Evolutionary conservation across 2,888 invertebrate species (phyloP).

Genomic region (Andrena bucephala): DNA sequence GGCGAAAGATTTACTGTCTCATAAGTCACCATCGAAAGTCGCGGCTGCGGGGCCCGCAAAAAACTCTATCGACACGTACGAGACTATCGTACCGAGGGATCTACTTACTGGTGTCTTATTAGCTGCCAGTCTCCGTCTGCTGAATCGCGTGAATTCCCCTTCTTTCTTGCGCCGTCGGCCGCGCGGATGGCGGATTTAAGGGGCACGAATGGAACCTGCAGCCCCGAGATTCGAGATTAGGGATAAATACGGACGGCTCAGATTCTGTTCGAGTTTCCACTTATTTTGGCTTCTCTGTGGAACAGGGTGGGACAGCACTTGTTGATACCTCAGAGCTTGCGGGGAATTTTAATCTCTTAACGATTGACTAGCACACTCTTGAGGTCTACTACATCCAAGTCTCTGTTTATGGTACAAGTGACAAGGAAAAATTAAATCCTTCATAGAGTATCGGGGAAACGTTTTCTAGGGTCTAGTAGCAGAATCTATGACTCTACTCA

Average conservation of each 20-base stretch:
- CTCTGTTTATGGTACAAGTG: too few species aligned
- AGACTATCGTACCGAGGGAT: conserved; percentile 52
- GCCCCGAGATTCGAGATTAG: neutral
- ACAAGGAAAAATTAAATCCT: neutral
- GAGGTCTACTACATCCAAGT: too few species aligned
- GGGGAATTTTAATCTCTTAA: too few species aligned
- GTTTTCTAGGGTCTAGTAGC: neutral
- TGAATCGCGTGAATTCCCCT: neutral
- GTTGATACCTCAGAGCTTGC: neutral
- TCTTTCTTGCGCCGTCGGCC: conserved; percentile 9
- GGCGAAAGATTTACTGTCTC: conserved; percentile 62
- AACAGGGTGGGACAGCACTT: neutral
- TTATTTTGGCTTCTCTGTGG: neutral
- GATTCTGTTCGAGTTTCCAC: neutral
- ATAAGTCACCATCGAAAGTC: conserved; percentile 61
- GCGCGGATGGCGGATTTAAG: conserved; percentile 9
- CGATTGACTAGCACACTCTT: too few species aligned
- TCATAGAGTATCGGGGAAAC: neutral
- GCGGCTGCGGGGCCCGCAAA: conserved; percentile 22
- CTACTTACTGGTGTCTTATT: conserved; percentile 46
- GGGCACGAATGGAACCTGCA: neutral
- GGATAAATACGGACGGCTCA: conserved; percentile 7
- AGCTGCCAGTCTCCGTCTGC: conserved; percentile 11
- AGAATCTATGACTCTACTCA: neutral
- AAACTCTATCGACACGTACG: conserved; percentile 60